Base-by-base conservation (phyloP, 2,888 invertebrate genomes). In the Leptinotarsa rubiginosa region DNA sequence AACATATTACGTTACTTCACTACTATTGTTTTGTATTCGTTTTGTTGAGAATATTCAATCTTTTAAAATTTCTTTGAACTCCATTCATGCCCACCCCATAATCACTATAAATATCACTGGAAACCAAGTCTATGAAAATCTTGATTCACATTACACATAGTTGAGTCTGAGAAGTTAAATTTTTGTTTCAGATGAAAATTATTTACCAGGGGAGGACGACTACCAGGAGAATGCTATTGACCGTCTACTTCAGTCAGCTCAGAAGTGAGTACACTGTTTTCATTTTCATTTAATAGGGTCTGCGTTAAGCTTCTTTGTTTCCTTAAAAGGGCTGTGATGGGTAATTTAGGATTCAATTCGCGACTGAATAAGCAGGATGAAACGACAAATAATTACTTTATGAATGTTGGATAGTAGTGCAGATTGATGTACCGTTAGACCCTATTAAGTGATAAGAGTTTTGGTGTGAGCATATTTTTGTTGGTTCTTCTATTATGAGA, bases 141-240 rank as follows among this genome's bases (percentile, higher is more conserved):
- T 13, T 65, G 47, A 49, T 50, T 18, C 50, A 47, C 20, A 5
- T n/a, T 10, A n/a, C 3, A 31, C 31, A 52, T 5, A 68, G 47
- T 15, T 13, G 16, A 67, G 5, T 22, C 50, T 49, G 1, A 50
- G 1, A 16, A n/a, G 22, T 67, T 67, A 1, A 16, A 20, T 69
- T 79, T 80, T 81, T 80, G 79, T 88, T 88, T 74, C 86, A 88
- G 88, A 88, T 80, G 87, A 88, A 68, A 85, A 83, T 49, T 81
- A 86, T 62, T 84, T 85, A 25, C 81, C 87, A 87, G 90, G 90
- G 75, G 91, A 91, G 77, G 91, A 92, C 22, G 93, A 93, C 84
- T 93, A 93, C 86, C 90, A 90, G 64, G 93, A 93, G 80, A 92
- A 93, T 82, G 91, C 91, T 13, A 88, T 92, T 79, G 93, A 93